phyloP scores from a whole-genome alignment of 2,888 invertebrate species.

The Cataglyphis cursor region DNA sequence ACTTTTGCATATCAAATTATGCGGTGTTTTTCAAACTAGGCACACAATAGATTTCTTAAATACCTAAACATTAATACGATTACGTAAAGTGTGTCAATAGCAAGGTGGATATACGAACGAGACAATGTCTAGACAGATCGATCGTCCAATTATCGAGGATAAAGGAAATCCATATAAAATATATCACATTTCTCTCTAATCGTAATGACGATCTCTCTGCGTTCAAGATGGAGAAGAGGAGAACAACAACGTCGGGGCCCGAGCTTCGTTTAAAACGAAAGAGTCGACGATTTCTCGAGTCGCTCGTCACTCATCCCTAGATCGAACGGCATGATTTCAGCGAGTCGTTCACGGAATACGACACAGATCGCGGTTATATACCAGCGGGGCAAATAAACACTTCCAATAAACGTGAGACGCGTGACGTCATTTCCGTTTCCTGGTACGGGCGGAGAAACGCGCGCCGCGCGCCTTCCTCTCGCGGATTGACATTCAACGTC shows the following conservation, averaged over 20 bases:
- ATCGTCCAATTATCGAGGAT: neutral
- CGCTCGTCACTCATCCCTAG: constrained; percentile 30
- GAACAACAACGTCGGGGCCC: neutral
- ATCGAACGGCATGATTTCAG: constrained; percentile 38
- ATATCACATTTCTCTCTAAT: neutral
- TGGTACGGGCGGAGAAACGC: constrained; percentile 76
- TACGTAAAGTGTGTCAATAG: neutral
- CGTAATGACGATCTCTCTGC: constrained; percentile 24
- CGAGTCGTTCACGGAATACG: constrained; percentile 53
- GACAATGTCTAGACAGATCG: neutral
- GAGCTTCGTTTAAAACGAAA: neutral
- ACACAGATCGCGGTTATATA: constrained; percentile 50
- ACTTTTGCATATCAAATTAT: neutral
- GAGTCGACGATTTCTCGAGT: constrained; percentile 14
- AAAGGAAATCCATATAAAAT: neutral
- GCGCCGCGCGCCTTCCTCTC: constrained; percentile 42
- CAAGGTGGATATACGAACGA: neutral
- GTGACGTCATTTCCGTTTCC: constrained; percentile 85
- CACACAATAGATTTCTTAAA: neutral
- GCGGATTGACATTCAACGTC: constrained; percentile 70
- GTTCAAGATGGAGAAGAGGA: neutral
- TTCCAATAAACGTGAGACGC: constrained; percentile 79
- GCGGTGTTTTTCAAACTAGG: neutral
- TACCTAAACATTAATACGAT: neutral
- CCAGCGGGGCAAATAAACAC: constrained; percentile 78